Base-by-base conservation (phyloP, 2,888 invertebrate species). In the Oasisia sp. region DNA sequence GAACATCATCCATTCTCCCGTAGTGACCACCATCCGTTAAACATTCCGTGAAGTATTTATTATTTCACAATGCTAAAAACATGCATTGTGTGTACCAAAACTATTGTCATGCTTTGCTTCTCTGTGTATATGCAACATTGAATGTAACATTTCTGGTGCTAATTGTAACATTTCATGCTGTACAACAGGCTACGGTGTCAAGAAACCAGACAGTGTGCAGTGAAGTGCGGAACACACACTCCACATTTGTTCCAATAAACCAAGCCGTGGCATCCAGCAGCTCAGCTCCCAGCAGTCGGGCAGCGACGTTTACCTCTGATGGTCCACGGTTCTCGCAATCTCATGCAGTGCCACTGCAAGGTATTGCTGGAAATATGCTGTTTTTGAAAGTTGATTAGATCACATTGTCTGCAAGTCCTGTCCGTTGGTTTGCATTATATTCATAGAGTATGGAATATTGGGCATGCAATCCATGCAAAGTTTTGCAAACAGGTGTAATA, bases 201-300 rank as follows among this genome's bases (percentile, higher is more conserved):
- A 74, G 74, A 74, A 74, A 74, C 27, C 74, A 74, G 74, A 74
- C 74, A 19, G 27, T 74, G 74, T 74, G 74, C 74, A 74, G 74
- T n/a, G 74, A 74, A 74, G 74, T 74, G n/a, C 74, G 74, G 74
- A 74, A 74, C 74, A 74, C 74, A 74, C 74, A 74, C 74, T 27
- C 74, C 1, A 27, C 74, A 27, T 74, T 74, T n/a, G 74, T 74
- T 74, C 74, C 74, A 74, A 74, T 74, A 74, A 74, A 74, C 74
- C 19, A 74, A 74, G 74, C 74, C 19, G 14, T 27, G 14, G 74
- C 74, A 27, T 27, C 19, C n/a, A 74, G 74, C 74, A 27, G 74
- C 27, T n/a, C n/a, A 27, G 27, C n/a, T 5, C 7, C 74, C 27
- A 74, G 74, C n/a, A 27, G 74, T 27, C 19, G 27, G 74, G 74